phyloP scores from a whole-genome alignment of 1,140 invertebrate species.

The Eciton burchellii region DNA sequence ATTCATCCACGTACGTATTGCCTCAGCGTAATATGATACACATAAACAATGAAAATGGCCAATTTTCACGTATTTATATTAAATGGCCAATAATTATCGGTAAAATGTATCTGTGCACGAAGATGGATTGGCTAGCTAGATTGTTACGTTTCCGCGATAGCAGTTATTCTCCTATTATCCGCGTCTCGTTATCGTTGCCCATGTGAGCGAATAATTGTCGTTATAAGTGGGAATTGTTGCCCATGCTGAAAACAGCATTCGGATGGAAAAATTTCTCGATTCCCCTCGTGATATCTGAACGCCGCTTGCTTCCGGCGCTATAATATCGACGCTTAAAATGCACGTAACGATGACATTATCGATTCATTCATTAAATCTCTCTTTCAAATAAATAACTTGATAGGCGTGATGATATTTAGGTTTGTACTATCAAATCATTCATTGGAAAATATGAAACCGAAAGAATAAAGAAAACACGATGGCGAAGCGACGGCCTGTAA shows the following conservation, averaged over 20 bases:
- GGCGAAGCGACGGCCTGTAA: background rate
- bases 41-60: constrained; percentile 15
- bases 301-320: constrained; percentile 15
- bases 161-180: constrained; percentile 53
- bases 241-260: constrained; percentile 47
- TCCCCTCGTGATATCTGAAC: background rate
- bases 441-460: too few species aligned
- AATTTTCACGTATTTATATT: constrained; percentile 18
- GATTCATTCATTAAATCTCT: constrained; percentile 38
- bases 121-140: constrained; percentile 48
- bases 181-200: constrained; percentile 44
- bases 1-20: background rate
- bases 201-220: constrained; percentile 40
- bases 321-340: constrained; percentile 41
- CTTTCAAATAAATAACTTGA: background rate
- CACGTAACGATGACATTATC: constrained; percentile 29
- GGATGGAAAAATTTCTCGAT: constrained; percentile 47
- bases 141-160: constrained; percentile 49
- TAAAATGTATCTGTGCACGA: constrained; percentile 34
- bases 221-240: constrained; percentile 56
- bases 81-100: constrained; percentile 30
- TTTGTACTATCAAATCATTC: background rate
- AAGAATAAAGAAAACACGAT: background rate
- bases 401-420: constrained; percentile 24
- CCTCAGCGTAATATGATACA: background rate